Evolutionary conservation across 1,140 invertebrate genomes (phyloP).

Genomic region (Heliconius melpomene): DNA sequence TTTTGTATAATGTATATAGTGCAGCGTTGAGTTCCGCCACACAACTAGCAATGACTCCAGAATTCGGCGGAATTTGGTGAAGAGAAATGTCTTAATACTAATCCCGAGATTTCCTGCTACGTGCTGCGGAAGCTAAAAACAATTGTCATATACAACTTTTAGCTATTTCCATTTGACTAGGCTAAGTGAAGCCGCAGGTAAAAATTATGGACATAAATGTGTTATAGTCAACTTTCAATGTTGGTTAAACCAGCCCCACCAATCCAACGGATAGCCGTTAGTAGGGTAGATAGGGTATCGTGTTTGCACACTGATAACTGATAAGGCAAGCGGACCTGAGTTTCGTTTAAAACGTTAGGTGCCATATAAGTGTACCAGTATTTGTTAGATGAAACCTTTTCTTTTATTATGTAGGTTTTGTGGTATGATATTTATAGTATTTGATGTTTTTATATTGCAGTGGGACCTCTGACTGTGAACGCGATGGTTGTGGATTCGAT

Average conservation of each 20-base stretch:
- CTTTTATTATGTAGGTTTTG: not conserved
- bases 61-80: not conserved
- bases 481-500: too few species aligned
- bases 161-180: not conserved
- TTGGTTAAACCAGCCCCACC: conserved; percentile 14
- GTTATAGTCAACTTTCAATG: not conserved
- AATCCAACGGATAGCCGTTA: conserved; percentile 26
- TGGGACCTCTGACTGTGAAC: too few species aligned
- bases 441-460: too few species aligned
- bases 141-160: too few species aligned
- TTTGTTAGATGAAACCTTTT: not conserved
- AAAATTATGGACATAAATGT: too few species aligned
- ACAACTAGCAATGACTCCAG: not conserved
- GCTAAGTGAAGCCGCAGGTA: not conserved
- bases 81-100: not conserved
- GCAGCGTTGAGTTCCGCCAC: not conserved
- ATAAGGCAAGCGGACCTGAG: conserved; percentile 12
- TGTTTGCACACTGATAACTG: conserved; percentile 34
- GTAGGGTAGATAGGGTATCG: conserved; percentile 39
- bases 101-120: not conserved
- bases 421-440: not conserved
- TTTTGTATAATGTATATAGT: too few species aligned
- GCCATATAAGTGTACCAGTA: not conserved
- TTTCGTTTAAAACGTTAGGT: conserved; percentile 9
- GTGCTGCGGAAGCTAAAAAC: not conserved